Base-by-base conservation (phyloP, 2,113 vertebrate species). In the Forbesichthys papilliferus region DNA sequence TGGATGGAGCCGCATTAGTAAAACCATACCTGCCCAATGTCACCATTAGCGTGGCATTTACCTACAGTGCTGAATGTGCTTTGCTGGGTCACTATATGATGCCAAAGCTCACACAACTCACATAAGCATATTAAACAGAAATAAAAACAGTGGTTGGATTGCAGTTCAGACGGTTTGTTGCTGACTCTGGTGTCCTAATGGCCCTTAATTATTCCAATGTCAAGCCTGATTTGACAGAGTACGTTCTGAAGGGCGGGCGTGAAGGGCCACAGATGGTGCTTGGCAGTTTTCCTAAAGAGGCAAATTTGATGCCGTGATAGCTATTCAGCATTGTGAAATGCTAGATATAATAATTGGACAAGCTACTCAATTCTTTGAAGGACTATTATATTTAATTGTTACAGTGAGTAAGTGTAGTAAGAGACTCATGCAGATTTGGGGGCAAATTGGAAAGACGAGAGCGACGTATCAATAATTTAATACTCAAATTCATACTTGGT, bases 161-260 rank as follows among this genome's bases (percentile, higher is more conserved):
- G 78, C 69, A 33, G 68, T 79, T 68, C 72, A 66, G 69, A 75
- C 75, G 80, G 65, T 49, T 64, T 53, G 18, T 11, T 60, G 48
- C 68, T 77, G 77, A 80, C 78, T 79, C 64, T 69, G 72, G 71
- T 48, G 56, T 77, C 66, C 77, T 89, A 91, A 92, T 90, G 81
- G 74, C 75, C 77, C 74, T 73, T 81, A 86, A 92, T 92, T 88
- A 88, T 69, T 56, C 67, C 69, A 82, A 87, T 88, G 90, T 89
- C 87, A 91, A 84, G 89, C 85, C 83, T 72, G 68, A 91, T 92
- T 90, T 85, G 86, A 86, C 77, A 85, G 85, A 83, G 84, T 85
- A 86, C 77, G 81, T 80, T 81, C 58, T 82, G 84, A 86, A 69
- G 80, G 88, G 79, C 84, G 79, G 87, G 78, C 88, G 60, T 85